Evolutionary conservation across 2,797 vertebrate species (phyloP), one percentile per base, ranked within the genome.

Genomic region (Chanos chanos): DNA sequence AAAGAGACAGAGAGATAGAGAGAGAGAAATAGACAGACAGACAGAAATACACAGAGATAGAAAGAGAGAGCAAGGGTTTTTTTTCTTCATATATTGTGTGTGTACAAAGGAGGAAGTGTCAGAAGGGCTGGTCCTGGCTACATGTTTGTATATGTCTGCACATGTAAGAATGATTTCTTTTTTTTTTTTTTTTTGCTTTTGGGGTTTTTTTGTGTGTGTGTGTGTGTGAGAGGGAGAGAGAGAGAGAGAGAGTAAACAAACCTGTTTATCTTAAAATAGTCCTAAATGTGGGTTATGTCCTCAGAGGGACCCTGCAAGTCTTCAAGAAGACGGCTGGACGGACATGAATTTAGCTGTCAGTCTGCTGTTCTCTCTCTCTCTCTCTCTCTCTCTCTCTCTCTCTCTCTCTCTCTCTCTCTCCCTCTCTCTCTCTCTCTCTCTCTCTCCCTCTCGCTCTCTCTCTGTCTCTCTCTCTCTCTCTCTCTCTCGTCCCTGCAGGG

Each of bases 241-340:
- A 41, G 66, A 37, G 71, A 70, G 70, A n/a, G n/a, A n/a, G n/a
- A n/a, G n/a, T 47, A 50, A 55, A 75, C 15, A 18, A 13, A 48
- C n/a, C 54, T 68, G 44, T 83, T 76, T 75, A 65, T 62, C 75
- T 75, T 62, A 75, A 86, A 86, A 87, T 82, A 80, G 76, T 79
- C 61, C 70, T 68, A 86, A 86, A 89, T 87, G 73, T 89, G 80
- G 85, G 87, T 85, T 86, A 84, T 71, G 74, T 86, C 85, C 81
- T 81, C 76, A 66, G 86, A 81, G 83, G 81, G 76, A 77, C 79
- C 75, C 76, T 72, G n/a, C n/a, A n/a, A n/a, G n/a, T 61, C 49
- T 49, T 62, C 62, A 44, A 73, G 59, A 65, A 48, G 27, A 41
- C 18, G 18, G 39, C 13, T 24, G 55, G 72, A 79, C 80, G 79